Conservation (phyloP, 2,113 vertebrate genomes). For the Tor tambroides region DNA sequence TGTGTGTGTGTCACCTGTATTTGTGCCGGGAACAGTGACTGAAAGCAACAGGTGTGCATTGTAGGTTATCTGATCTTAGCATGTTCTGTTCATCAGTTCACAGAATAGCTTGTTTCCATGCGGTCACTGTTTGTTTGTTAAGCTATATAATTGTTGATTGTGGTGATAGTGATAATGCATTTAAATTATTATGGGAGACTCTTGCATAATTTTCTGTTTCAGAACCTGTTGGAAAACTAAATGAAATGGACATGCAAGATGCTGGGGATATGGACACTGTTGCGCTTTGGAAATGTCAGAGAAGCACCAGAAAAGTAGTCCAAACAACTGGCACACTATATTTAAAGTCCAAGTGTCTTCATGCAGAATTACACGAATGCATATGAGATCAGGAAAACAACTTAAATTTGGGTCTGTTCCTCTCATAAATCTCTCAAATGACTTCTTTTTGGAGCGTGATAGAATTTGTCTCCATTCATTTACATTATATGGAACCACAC, state of each 20-base stretch:
- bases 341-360: too few species aligned
- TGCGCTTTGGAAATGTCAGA: too few species aligned
- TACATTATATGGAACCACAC: background rate
- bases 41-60: constrained; percentile 34
- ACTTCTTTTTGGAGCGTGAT: background rate
- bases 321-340: too few species aligned
- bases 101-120: background rate
- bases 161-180: background rate
- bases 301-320: too few species aligned
- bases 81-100: background rate
- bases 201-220: background rate
- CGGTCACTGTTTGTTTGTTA: background rate
- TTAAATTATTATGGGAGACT: background rate
- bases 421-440: background rate
- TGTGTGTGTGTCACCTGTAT: background rate
- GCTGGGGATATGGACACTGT: too few species aligned
- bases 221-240: background rate
- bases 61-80: constrained; percentile 2
- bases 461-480: background rate
- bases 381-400: too few species aligned
- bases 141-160: background rate
- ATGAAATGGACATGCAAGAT: background rate
- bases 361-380: too few species aligned
- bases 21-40: background rate
- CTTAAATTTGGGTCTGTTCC: background rate